These are phyloP conservation scores for Macquaria australasica DNA, from an alignment of 2,113 vertebrate species.

Conservation along the genomic window DNA sequence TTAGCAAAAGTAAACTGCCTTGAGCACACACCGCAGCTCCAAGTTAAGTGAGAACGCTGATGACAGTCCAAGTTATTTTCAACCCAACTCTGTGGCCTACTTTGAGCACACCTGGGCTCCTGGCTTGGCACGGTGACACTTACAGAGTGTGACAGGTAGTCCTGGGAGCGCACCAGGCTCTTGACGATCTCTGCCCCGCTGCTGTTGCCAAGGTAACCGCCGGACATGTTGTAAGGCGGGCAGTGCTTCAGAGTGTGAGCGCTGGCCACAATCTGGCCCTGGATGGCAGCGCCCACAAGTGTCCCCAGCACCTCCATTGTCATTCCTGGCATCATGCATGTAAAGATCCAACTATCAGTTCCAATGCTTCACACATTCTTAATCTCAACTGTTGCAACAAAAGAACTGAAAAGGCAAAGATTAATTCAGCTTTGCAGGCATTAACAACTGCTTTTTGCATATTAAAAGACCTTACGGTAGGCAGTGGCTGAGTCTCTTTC, in stretches of 20 bases:
- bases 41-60: constrained; percentile 11
- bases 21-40: constrained; percentile 23
- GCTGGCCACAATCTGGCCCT: constrained; percentile 94
- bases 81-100: constrained; percentile 43
- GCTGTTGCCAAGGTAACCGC: constrained; percentile 77
- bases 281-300: constrained; percentile 91
- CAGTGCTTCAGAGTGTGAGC: constrained; percentile 89
- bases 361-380: not conserved
- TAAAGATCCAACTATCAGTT: not conserved
- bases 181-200: constrained; percentile 75
- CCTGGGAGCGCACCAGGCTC: constrained; percentile 78
- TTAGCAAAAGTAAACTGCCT: constrained; percentile 20
- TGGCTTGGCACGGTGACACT: constrained; percentile 62
- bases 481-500: constrained; percentile 96
- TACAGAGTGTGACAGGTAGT: constrained; percentile 84
- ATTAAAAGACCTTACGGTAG: constrained; percentile 88
- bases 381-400: not conserved
- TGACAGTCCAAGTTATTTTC: constrained; percentile 51
- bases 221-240: constrained; percentile 74
- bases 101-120: constrained; percentile 58
- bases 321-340: constrained; percentile 86
- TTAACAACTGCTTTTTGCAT: not conserved
- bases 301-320: constrained; percentile 95
- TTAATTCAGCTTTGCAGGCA: constrained; percentile 7
- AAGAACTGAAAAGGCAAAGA: not conserved